Evolutionary conservation across 2,113 vertebrate species (phyloP).

Genomic region (Ceyx cyanopectus): DNA sequence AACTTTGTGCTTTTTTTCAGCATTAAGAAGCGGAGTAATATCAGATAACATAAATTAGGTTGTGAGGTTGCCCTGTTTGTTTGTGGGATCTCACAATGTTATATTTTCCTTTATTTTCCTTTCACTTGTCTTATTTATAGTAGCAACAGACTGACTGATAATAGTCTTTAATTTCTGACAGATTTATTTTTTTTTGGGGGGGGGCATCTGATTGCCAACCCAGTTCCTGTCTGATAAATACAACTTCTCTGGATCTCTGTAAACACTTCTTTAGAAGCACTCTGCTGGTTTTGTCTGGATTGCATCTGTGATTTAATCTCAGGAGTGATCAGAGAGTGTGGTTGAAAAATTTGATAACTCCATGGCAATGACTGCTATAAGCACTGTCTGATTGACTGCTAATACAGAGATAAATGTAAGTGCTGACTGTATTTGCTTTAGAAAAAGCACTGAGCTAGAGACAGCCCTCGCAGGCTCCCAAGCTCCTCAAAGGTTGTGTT

Average conservation of each 20-base stretch:
- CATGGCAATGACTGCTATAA: not conserved
- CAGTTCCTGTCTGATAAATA: not conserved
- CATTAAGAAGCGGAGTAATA: not conserved
- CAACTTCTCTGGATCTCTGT: not conserved
- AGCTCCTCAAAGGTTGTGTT: not conserved
- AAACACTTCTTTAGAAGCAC: not conserved
- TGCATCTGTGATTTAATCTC: constrained; percentile 26
- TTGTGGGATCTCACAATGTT: not conserved
- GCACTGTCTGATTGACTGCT: not conserved
- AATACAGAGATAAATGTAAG: not conserved
- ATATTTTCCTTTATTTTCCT: not conserved
- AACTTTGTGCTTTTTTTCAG: not conserved
- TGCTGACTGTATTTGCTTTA: not conserved
- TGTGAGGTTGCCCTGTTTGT: not conserved
- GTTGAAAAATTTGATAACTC: constrained; percentile 28
- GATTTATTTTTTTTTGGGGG: not conserved
- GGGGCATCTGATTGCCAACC: not conserved
- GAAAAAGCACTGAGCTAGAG: not conserved
- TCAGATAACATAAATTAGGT: not conserved
- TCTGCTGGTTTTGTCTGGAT: constrained; percentile 14
- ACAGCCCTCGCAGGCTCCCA: not conserved
- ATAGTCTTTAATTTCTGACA: constrained; percentile 2
- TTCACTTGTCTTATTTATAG: not conserved
- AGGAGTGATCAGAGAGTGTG: not conserved
- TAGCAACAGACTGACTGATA: not conserved